Percentiles rank a stretch among this genome's conserved stretches.
Evolutionary conservation across 2,113 vertebrate genomes (phyloP).

Genomic region (Verasper variegatus): DNA sequence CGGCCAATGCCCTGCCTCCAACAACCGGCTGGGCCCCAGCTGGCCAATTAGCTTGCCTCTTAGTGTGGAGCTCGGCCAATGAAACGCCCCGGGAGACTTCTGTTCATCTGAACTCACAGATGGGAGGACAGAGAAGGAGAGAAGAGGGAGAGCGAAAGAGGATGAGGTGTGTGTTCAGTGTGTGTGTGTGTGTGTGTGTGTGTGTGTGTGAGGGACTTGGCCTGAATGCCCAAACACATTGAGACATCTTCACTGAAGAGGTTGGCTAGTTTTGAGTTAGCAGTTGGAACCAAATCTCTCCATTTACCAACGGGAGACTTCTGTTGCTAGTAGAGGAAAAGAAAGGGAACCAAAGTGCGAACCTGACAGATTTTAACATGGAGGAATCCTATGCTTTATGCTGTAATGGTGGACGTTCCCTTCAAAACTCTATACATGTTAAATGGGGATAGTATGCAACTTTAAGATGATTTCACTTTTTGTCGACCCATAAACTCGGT

Average conservation of each 20-base stretch:
- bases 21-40: constrained; percentile 78
- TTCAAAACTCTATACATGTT: not conserved
- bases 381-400: not conserved
- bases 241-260: constrained; percentile 77
- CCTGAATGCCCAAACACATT: constrained; percentile 63
- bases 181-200: constrained; percentile 15
- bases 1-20: constrained; percentile 73
- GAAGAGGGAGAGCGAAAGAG: not conserved
- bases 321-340: not conserved
- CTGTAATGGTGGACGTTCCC: not conserved
- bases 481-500: not conserved
- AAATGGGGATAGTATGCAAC: not conserved
- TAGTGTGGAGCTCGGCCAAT: constrained; percentile 75
- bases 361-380: constrained; percentile 8
- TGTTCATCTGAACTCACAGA: constrained; percentile 80
- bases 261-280: constrained; percentile 61
- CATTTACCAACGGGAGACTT: constrained; percentile 44
- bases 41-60: constrained; percentile 81
- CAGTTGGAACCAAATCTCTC: constrained; percentile 63
- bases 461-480: not conserved
- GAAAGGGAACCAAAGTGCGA: constrained; percentile 16
- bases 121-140: constrained; percentile 71
- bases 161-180: not conserved
- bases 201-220: constrained; percentile 59
- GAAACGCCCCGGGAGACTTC: constrained; percentile 74